Percentiles rank a stretch among this genome's conserved stretches.
Evolutionary conservation across 2,797 vertebrate genomes (phyloP).

Genomic region (Bradypodion ventrale): DNA sequence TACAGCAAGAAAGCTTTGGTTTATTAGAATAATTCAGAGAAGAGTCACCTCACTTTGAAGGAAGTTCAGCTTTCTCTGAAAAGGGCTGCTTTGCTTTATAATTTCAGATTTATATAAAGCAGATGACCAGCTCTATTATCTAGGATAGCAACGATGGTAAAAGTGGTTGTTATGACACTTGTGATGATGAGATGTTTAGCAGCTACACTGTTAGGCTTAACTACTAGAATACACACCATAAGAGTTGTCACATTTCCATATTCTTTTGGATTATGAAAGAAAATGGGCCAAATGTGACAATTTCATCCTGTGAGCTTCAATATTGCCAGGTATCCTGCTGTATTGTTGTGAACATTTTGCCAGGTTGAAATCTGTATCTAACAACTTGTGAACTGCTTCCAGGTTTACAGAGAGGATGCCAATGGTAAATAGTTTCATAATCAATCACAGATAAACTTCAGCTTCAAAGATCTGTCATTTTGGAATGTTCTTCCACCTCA

Average conservation of each 20-base stretch:
- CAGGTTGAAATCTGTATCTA: not conserved
- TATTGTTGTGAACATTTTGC: not conserved
- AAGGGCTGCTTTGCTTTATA: no score
- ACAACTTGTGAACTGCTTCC: not conserved
- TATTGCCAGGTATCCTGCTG: not conserved
- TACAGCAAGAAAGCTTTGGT: no score
- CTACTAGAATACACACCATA: not conserved
- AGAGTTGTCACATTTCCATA: not conserved
- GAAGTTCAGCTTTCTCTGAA: no score
- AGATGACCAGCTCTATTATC: no score
- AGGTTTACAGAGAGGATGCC: not conserved
- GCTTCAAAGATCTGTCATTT: no score
- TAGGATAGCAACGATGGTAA: no score
- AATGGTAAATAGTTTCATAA: not conserved
- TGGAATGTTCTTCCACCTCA: no score
- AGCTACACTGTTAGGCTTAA: not conserved
- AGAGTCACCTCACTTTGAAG: no score
- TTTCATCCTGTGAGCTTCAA: not conserved
- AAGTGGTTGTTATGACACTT: no score
- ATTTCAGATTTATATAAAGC: no score
- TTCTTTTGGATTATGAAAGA: conserved; percentile 9
- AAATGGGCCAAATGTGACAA: not conserved
- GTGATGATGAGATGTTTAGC: not conserved
- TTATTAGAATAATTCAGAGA: no score
- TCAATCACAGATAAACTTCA: not conserved